These are phyloP conservation scores for Pheosia tremula DNA, from an alignment of 2,888 invertebrate species.

Conservation along the genomic window DNA sequence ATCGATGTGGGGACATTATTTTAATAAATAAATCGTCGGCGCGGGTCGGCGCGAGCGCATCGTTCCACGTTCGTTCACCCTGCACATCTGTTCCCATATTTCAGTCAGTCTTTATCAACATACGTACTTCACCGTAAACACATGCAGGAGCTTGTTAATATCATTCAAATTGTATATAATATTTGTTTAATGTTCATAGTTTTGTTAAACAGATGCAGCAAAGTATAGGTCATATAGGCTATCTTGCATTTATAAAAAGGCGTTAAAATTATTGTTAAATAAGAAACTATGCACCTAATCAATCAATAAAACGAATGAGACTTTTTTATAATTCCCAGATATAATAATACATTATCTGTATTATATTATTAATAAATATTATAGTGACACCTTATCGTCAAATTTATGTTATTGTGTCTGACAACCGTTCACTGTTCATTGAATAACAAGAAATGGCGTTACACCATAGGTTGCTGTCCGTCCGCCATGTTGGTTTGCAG, in stretches of 20 bases:
- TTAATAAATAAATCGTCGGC: conserved; percentile 63
- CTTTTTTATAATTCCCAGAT: background rate
- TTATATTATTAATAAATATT: background rate
- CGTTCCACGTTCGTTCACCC: conserved; percentile 69
- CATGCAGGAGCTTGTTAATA: conserved; percentile 35
- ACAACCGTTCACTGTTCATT: conserved; percentile 49
- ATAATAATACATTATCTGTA: background rate
- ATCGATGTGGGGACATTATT: conserved; percentile 46
- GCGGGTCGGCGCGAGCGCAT: conserved; percentile 53
- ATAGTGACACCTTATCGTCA: background rate
- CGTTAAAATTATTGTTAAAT: background rate
- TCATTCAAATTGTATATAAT: conserved; percentile 26
- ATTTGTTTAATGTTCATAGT: conserved; percentile 14
- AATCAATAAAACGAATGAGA: background rate
- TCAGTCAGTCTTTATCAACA: conserved; percentile 69
- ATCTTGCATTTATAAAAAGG: conserved; percentile 15
- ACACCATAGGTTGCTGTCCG: conserved; percentile 47
- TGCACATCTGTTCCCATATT: conserved; percentile 80
- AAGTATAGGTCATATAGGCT: conserved; percentile 30
- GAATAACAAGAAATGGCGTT: conserved; percentile 68
- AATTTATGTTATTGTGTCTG: background rate
- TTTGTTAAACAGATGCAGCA: no score
- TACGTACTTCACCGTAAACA: conserved; percentile 55
- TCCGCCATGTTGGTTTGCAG: conserved; percentile 68
- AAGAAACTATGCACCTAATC: background rate